These are phyloP conservation scores for Auanema sp. DNA, from an alignment of 2,888 invertebrate species.

Conservation along the genomic window DNA sequence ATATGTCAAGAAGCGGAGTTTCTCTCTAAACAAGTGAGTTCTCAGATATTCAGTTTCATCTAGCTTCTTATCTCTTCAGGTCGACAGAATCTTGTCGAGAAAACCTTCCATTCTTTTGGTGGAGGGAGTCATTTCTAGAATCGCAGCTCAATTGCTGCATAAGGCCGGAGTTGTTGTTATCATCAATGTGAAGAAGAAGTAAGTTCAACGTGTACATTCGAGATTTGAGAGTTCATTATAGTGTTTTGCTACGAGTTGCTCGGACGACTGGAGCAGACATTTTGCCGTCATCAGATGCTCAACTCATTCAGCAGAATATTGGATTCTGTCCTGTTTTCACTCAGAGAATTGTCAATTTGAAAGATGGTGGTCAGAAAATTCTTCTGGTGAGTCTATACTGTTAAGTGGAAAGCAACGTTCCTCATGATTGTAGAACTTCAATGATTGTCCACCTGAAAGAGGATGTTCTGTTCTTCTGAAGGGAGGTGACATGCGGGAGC, in stretches of 20 bases:
- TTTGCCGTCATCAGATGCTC: slow-evolving; percentile 67
- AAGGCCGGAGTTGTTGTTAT: slow-evolving; percentile 53
- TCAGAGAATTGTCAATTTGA: slow-evolving; percentile 37
- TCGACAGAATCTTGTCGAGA: slow-evolving; percentile 68
- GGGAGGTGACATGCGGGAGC: slow-evolving; percentile 72
- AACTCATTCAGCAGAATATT: slow-evolving; percentile 52
- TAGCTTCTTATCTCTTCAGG: slow-evolving; percentile 28
- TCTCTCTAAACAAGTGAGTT: slow-evolving; percentile 50
- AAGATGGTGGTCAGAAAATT: slow-evolving; percentile 73
- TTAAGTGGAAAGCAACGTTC: background rate
- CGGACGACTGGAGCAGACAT: slow-evolving; percentile 82
- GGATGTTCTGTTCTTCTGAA: slow-evolving; percentile 85
- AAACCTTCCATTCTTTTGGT: slow-evolving; percentile 86
- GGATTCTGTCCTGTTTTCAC: slow-evolving; percentile 66
- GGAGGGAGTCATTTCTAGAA: slow-evolving; percentile 79
- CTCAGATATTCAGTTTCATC: background rate
- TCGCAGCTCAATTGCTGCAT: slow-evolving; percentile 84
- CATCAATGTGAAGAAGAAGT: slow-evolving; percentile 30
- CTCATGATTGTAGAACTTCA: slow-evolving; percentile 35
- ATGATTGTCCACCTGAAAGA: slow-evolving; percentile 79
- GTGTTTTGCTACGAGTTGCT: slow-evolving; percentile 78
- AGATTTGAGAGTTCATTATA: too few species aligned
- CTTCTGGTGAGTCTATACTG: slow-evolving; percentile 70
- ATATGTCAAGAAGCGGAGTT: slow-evolving; percentile 76
- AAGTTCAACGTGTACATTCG: too few species aligned